A percentile compares a stretch with the other conserved stretches of the same genome.
phyloP scores from a whole-genome alignment of 2,113 vertebrate genomes.

The Porphyrio hochstetteri region DNA sequence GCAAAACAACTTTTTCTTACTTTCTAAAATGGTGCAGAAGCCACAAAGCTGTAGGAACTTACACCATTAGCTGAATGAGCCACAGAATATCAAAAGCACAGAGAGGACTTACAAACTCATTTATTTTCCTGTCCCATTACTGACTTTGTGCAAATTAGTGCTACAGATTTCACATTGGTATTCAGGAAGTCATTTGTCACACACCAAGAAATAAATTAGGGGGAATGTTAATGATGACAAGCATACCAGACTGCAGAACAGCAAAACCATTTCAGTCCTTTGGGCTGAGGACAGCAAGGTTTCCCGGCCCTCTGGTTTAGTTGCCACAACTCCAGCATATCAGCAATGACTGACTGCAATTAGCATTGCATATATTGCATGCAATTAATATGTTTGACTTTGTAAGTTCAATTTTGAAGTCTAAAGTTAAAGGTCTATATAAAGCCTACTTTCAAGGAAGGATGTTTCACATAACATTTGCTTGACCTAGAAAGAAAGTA shows the following conservation, averaged over 20 bases:
- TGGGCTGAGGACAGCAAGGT: neutral
- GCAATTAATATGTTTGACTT: neutral
- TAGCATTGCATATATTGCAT: neutral
- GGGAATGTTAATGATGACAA: neutral
- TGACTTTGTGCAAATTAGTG: neutral
- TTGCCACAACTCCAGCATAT: neutral
- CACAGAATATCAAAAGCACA: neutral
- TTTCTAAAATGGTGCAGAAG: neutral
- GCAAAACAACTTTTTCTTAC: neutral
- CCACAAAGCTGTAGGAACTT: neutral
- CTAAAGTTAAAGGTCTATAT: neutral
- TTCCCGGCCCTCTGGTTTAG: neutral
- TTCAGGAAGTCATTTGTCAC: slow-evolving; percentile 23
- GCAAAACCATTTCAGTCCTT: neutral
- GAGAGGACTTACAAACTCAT: neutral
- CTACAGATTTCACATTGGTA: neutral
- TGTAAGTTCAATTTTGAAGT: neutral
- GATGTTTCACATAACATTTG: neutral
- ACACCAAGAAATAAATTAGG: neutral
- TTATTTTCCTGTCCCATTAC: neutral
- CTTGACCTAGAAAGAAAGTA: slow-evolving; percentile 1
- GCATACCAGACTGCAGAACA: neutral
- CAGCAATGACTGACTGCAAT: neutral
- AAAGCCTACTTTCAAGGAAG: neutral
- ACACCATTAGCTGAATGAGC: neutral